Conservation (phyloP, 1,140 invertebrate genomes). For the Temnothorax longispinosus region DNA sequence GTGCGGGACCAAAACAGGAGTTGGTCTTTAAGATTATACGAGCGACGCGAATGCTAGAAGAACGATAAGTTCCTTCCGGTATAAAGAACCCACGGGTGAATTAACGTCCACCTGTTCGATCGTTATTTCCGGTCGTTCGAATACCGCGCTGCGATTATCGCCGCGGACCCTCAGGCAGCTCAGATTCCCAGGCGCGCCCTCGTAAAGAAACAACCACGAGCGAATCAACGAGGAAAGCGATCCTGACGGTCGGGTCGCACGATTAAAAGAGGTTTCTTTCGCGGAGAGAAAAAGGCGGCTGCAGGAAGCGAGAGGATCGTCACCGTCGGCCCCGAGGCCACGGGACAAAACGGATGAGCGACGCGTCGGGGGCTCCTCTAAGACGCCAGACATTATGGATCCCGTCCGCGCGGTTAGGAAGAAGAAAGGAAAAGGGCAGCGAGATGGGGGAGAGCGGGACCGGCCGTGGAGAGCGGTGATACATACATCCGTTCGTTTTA, state of each 20-base stretch:
- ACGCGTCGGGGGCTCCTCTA: conserved; percentile 23
- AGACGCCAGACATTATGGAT: conserved; percentile 56
- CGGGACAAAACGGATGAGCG: conserved; percentile 57
- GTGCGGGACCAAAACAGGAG: background rate
- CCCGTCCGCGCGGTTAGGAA: conserved; percentile 5
- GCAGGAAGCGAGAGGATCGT: conserved; percentile 56
- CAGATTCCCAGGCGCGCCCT: conserved; percentile 60
- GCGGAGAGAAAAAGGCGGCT: conserved; percentile 20
- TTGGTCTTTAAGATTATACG: conserved; percentile 7
- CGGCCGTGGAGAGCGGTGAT: background rate
- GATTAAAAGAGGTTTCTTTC: conserved; percentile 64
- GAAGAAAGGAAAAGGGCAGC: background rate
- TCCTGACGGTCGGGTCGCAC: conserved; percentile 50
- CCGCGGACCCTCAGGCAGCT: conserved; percentile 7
- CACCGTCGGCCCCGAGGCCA: conserved; percentile 27
- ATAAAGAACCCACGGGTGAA: conserved; percentile 29
- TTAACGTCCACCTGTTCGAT: conserved; percentile 62
- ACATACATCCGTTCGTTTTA: conserved; percentile 82
- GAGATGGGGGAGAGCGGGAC: background rate
- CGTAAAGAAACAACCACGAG: conserved; percentile 49
- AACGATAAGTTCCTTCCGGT: background rate
- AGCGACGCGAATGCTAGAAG: background rate
- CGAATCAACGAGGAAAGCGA: conserved; percentile 52
- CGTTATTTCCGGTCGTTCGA: conserved; percentile 67
- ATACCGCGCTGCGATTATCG: conserved; percentile 18